These are phyloP conservation scores for Pomatorhinus ruficollis DNA, from an alignment of 2,113 vertebrate genomes.

Conservation along the genomic window DNA sequence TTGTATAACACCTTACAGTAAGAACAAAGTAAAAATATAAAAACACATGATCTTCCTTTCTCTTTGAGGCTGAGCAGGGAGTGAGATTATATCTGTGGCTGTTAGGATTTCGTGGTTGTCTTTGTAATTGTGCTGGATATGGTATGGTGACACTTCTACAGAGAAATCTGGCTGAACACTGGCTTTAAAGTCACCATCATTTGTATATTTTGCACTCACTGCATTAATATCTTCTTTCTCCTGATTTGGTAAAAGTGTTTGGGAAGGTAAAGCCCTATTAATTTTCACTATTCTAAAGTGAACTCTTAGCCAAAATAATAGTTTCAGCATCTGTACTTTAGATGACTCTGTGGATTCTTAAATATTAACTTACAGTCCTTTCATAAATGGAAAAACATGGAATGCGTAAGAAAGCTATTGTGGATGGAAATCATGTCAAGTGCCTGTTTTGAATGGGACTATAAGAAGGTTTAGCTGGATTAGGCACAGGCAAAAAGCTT, in stretches of 20 bases:
- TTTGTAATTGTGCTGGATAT: neutral
- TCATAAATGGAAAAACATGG: neutral
- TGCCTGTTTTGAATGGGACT: neutral
- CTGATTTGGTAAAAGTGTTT: neutral
- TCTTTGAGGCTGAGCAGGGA: neutral
- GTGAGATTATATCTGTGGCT: neutral
- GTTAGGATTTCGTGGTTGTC: neutral
- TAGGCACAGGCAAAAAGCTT: slow-evolving; percentile 14
- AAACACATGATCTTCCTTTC: neutral
- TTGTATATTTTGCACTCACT: neutral
- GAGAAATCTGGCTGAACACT: neutral
- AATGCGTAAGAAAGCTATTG: neutral
- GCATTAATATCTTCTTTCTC: neutral
- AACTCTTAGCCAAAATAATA: neutral
- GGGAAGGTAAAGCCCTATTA: neutral
- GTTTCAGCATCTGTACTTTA: neutral
- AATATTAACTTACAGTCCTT: neutral
- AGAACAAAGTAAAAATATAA: neutral
- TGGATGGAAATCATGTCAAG: neutral
- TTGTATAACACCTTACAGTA: neutral
- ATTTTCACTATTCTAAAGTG: neutral
- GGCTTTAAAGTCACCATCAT: neutral
- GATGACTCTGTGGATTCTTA: neutral
- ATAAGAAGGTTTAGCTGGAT: slow-evolving; percentile 45
- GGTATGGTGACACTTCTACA: neutral